Percentiles rank a stretch among this genome's conserved stretches.
Conservation (phyloP, 2,113 vertebrate species). For the Scophthalmus maximus region DNA sequence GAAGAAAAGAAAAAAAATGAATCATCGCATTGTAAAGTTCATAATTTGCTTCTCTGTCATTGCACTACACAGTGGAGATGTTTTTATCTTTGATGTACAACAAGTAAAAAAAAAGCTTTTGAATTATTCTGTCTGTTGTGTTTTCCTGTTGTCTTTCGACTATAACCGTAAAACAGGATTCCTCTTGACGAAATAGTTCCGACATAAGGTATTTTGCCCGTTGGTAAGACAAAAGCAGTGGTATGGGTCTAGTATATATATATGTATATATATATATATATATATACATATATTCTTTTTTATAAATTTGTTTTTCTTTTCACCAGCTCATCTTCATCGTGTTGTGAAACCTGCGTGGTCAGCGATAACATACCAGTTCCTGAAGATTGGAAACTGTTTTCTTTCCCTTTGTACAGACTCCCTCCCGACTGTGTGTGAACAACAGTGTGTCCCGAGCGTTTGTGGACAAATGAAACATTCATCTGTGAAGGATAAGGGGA, state of each 20-base stretch:
- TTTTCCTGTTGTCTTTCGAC: not conserved
- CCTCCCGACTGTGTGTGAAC: conserved; percentile 20
- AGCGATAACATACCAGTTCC: not conserved
- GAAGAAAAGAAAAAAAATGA: not conserved
- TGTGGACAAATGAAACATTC: conserved; percentile 37
- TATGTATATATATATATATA: too few species aligned
- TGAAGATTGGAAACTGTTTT: conserved; percentile 14
- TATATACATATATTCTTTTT: too few species aligned
- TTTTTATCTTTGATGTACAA: not conserved
- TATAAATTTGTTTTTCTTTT: too few species aligned
- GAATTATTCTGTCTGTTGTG: not conserved
- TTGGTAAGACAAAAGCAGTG: too few species aligned
- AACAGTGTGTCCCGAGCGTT: conserved; percentile 16
- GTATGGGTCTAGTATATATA: too few species aligned
- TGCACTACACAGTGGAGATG: not conserved
- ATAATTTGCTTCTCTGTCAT: not conserved
- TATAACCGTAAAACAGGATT: too few species aligned
- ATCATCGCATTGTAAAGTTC: too few species aligned
- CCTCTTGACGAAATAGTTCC: too few species aligned
- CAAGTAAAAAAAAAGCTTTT: conserved; percentile 17
- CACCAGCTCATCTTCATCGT: not conserved
- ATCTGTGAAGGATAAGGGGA: conserved; percentile 5
- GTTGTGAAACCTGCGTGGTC: not conserved
- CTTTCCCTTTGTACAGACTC: conserved; percentile 50
- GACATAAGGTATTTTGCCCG: too few species aligned